These are phyloP conservation scores for Pedetes capensis DNA, from an alignment of 2,113 vertebrate genomes.

Conservation along the genomic window DNA sequence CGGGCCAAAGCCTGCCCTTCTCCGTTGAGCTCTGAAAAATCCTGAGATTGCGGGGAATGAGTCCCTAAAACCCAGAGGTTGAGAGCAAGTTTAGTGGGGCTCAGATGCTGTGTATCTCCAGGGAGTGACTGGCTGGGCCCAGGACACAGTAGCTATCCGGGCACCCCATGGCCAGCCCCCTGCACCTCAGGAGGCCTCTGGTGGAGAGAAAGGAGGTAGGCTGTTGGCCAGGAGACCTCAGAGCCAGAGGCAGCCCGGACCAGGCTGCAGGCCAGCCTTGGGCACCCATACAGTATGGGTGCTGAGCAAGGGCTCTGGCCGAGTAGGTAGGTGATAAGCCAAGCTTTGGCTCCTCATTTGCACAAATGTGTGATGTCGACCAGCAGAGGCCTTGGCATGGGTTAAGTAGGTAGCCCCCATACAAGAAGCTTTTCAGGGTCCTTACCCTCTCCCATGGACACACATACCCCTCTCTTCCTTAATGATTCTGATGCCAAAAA, in stretches of 20 bases:
- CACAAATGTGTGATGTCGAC: too few species aligned
- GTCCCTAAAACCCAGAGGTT: not conserved
- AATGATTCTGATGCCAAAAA: not conserved
- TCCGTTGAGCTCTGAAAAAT: not conserved
- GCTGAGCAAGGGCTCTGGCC: not conserved
- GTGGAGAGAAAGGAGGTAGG: not conserved
- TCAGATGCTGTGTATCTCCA: not conserved
- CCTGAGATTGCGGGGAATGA: not conserved
- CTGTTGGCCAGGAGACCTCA: not conserved
- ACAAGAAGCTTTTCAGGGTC: too few species aligned
- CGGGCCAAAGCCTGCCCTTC: not conserved
- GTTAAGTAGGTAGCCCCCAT: too few species aligned
- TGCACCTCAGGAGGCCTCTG: not conserved
- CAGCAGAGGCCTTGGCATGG: not conserved
- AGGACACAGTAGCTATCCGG: not conserved
- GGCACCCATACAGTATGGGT: not conserved
- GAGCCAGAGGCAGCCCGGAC: not conserved
- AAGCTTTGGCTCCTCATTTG: too few species aligned
- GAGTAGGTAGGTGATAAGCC: fast-evolving
- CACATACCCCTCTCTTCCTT: not conserved
- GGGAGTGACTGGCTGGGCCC: fast-evolving
- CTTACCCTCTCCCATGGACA: not conserved
- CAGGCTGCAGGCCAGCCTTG: not conserved
- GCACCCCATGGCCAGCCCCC: fast-evolving
- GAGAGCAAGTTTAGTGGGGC: not conserved